Percentiles rank a stretch among this genome's conserved stretches.
Conservation (phyloP, 2,113 vertebrate genomes). For the Oceanites oceanicus region DNA sequence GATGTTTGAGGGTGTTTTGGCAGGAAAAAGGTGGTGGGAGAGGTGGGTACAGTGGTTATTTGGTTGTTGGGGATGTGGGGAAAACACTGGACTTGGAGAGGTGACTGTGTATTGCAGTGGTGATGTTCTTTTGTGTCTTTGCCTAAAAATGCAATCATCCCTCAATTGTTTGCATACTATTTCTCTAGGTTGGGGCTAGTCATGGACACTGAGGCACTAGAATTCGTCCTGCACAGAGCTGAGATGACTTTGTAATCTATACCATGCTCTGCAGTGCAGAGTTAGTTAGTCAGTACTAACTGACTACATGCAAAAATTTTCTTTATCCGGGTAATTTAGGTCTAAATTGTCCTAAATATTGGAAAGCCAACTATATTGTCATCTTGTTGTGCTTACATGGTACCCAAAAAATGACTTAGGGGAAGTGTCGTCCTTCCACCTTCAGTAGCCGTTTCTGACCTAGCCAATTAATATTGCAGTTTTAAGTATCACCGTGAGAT, state of each 20-base stretch:
- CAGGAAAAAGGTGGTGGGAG: neutral
- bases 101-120: neutral
- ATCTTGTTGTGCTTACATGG: neutral
- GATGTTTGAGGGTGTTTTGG: neutral
- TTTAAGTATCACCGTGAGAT: slow-evolving; percentile 3
- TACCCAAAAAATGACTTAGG: neutral
- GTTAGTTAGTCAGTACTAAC: too few species aligned
- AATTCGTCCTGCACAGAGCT: neutral
- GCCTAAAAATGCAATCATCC: neutral
- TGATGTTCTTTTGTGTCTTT: neutral
- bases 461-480: neutral
- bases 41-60: neutral
- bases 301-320: neutral
- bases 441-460: neutral
- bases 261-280: neutral
- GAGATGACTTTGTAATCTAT: neutral
- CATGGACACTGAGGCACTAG: fast-evolving
- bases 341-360: neutral
- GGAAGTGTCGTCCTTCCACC: neutral
- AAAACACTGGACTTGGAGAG: neutral
- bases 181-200: neutral
- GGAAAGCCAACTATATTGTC: neutral
- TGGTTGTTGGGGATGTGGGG: neutral
- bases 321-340: neutral
- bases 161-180: fast-evolving